Evolutionary conservation across 2,888 invertebrate species (phyloP), one percentile per base, ranked within the genome.

Genomic region (Syritta pipiens): DNA sequence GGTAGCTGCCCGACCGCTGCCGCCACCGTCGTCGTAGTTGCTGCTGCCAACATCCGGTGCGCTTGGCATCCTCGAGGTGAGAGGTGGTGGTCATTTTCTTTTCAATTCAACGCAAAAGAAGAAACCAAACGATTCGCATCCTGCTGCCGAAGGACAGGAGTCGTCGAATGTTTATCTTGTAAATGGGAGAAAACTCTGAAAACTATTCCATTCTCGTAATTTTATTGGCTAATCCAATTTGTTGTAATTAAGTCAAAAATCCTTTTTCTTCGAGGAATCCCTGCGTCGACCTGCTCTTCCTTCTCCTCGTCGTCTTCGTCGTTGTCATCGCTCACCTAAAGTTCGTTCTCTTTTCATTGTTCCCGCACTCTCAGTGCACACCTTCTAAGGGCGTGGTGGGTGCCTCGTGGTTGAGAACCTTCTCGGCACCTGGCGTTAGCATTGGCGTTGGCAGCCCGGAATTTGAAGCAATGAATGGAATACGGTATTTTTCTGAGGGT

Each of bases 221-320:
- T 81, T 81, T 81, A 81, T 81, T 81, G 81, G 81, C 74, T 81
- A 81, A 81, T 81, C 81, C 81, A 81, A 81, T 81, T 81, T 75
- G 81, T 81, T 69, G 75, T 81, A 81, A 81, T 81, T 81, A 81
- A 81, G 81, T 81, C 75, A 81, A 81, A 81, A 81, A 81, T 81
- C 81, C 75, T 30, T 81, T 79, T 75, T 63, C 63, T 65, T 63
- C n/a, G n/a, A n/a, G 67, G 67, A 62, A 60, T 67, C 72, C 67
- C 12, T 35, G 40, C 46, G 49, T 55, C 19, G 37, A 17, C 19
- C 37, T 17, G 37, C n/a, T n/a, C n/a, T n/a, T n/a, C n/a, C n/a
- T n/a, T n/a, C n/a, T n/a, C n/a, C n/a, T n/a, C n/a, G n/a, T n/a
- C n/a, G n/a, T n/a, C n/a, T n/a, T n/a, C n/a, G n/a, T n/a, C n/a